Conservation (phyloP, 2,888 invertebrate genomes). For the Catonia carolina region DNA sequence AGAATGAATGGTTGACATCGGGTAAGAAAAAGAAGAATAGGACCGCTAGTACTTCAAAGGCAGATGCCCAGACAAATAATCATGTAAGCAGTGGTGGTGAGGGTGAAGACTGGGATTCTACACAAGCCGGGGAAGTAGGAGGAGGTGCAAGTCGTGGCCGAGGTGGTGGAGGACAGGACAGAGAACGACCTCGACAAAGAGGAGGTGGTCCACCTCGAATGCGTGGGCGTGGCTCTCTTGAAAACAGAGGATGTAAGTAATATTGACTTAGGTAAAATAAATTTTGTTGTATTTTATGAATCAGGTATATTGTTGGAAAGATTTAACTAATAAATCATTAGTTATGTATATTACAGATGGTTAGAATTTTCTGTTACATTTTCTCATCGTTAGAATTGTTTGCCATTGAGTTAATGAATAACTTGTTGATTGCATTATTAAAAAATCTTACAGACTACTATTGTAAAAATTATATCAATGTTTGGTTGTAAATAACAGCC, state of each 20-base stretch:
- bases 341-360: too few species aligned
- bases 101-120: constrained; percentile 34
- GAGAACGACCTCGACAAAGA: constrained; percentile 38
- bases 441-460: too few species aligned
- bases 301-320: not conserved
- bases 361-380: too few species aligned
- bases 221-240: constrained; percentile 45
- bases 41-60: constrained; percentile 50
- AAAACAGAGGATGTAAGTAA: constrained; percentile 50
- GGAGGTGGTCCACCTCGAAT: constrained; percentile 43
- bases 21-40: constrained; percentile 84
- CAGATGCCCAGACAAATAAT: constrained; percentile 47
- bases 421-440: too few species aligned
- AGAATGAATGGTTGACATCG: constrained; percentile 80
- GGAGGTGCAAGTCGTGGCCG: constrained; percentile 20
- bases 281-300: constrained; percentile 8
- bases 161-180: constrained; percentile 20
- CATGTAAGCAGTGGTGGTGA: constrained; percentile 42
- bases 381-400: too few species aligned
- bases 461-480: too few species aligned
- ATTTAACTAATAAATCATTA: too few species aligned
- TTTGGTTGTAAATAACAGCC: too few species aligned
- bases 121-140: constrained; percentile 37
- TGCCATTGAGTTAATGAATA: too few species aligned
- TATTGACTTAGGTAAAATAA: not conserved